Conservation (phyloP, 2,797 vertebrate species). For the Chanos chanos region DNA sequence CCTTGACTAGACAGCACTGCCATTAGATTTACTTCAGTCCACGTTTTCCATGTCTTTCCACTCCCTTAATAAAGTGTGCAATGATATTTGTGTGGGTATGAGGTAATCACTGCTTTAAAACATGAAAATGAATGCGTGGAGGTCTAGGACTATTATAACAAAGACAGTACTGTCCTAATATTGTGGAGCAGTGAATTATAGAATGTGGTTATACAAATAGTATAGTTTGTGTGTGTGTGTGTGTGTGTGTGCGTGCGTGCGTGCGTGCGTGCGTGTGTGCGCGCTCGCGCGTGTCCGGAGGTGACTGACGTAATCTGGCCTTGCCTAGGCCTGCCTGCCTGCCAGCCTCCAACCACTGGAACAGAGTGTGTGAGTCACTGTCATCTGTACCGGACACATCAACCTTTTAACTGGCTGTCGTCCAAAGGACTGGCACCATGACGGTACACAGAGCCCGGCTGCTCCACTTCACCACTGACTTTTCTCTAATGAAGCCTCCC, state of each 20-base stretch:
- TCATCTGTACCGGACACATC: slow-evolving; percentile 18
- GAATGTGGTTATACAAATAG: too few species aligned
- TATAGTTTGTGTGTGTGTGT: too few species aligned
- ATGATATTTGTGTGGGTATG: too few species aligned
- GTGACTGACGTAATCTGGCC: slow-evolving; percentile 16
- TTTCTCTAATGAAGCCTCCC: slow-evolving; percentile 47
- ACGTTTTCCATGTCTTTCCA: too few species aligned
- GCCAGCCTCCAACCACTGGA: slow-evolving; percentile 25
- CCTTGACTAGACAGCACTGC: too few species aligned
- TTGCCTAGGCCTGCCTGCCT: slow-evolving; percentile 13
- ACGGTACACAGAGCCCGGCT: slow-evolving; percentile 13
- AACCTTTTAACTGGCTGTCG: slow-evolving; percentile 25
- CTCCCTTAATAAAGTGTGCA: too few species aligned
- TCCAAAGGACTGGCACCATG: slow-evolving; percentile 24
- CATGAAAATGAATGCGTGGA: too few species aligned
- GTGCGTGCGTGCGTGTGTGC: not conserved
- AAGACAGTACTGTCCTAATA: too few species aligned
- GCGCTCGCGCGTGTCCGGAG: slow-evolving; percentile 1
- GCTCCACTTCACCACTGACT: slow-evolving; percentile 1
- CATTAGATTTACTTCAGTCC: too few species aligned
- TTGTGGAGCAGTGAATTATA: too few species aligned
- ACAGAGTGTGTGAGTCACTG: slow-evolving; percentile 23
- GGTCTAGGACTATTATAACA: too few species aligned
- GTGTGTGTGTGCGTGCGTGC: slow-evolving; percentile 1
- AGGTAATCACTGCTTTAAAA: too few species aligned